Conservation (phyloP, 1,140 invertebrate species). For the Drosophila trapezifrons region DNA sequence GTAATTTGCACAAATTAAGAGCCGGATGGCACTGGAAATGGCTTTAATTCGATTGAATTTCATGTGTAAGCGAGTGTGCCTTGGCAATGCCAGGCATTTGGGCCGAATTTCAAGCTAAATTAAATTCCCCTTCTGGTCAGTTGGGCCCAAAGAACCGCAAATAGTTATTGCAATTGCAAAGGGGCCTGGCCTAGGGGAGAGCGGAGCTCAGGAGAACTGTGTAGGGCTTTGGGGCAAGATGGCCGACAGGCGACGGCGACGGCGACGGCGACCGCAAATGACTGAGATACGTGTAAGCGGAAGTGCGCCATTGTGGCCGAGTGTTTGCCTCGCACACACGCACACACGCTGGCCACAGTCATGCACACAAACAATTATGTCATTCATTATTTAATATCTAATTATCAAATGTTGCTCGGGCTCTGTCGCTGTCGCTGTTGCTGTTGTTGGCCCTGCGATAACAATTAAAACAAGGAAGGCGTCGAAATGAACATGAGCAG, state of each 20-base stretch:
- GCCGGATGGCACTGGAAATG: not conserved
- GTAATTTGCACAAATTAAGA: slow-evolving; percentile 43
- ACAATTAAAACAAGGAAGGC: slow-evolving; percentile 80
- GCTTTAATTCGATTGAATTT: slow-evolving; percentile 21
- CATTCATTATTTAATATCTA: slow-evolving; percentile 80
- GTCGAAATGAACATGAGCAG: slow-evolving; percentile 69
- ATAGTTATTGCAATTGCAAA: slow-evolving; percentile 75
- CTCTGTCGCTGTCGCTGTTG: slow-evolving; percentile 10
- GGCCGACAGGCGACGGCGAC: slow-evolving; percentile 26
- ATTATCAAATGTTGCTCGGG: slow-evolving; percentile 57
- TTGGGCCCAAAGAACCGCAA: slow-evolving; percentile 56
- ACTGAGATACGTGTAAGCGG: slow-evolving; percentile 43
- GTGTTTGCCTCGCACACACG: slow-evolving; percentile 23
- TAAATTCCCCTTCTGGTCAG: slow-evolving; percentile 70
- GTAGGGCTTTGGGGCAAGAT: slow-evolving; percentile 33
- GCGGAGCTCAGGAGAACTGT: not conserved
- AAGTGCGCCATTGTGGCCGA: slow-evolving; percentile 29
- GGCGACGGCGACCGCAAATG: slow-evolving; percentile 54
- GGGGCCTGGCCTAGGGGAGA: not conserved
- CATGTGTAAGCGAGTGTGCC: not conserved
- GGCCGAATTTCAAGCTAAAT: slow-evolving; percentile 62
- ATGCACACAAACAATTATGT: slow-evolving; percentile 55
- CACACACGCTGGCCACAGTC: slow-evolving; percentile 5
- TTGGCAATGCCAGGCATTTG: slow-evolving; percentile 23
- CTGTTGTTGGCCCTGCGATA: slow-evolving; percentile 42